These are phyloP conservation scores for Eidolon dupreanum DNA, from an alignment of 2,797 vertebrate species.

Conservation along the genomic window DNA sequence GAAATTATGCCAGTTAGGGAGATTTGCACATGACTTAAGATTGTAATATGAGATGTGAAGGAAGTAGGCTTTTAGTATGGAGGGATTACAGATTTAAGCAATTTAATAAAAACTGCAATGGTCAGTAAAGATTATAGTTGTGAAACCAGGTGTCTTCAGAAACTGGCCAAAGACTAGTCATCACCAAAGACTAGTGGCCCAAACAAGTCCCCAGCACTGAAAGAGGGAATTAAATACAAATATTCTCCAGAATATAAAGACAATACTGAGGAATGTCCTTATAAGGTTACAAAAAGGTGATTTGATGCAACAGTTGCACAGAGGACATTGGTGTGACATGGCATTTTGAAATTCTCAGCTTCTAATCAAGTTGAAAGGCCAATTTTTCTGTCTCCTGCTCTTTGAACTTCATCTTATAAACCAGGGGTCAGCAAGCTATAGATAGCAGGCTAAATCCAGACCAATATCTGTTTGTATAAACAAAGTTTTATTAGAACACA, in stretches of 20 bases:
- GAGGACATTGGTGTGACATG: neutral
- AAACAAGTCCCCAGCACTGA: neutral
- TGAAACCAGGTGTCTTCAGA: neutral
- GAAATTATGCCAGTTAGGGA: neutral
- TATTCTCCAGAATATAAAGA: neutral
- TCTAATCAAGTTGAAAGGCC: neutral
- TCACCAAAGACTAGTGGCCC: neutral
- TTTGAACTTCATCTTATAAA: slow-evolving; percentile 35
- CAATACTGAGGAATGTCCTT: neutral
- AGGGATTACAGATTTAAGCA: neutral
- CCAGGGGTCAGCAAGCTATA: neutral
- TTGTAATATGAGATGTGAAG: neutral
- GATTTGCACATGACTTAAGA: neutral
- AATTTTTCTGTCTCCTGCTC: neutral
- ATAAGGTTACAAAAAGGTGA: neutral
- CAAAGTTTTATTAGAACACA: neutral
- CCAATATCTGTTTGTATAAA: neutral
- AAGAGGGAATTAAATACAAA: neutral
- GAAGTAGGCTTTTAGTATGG: neutral
- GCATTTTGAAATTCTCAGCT: neutral
- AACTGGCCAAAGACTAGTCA: neutral
- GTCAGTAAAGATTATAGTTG: neutral
- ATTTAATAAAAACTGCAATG: neutral
- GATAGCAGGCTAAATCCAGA: neutral
- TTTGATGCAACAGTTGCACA: neutral